Conservation (phyloP, 2,797 vertebrate genomes). For the Alfaro cultratus region DNA sequence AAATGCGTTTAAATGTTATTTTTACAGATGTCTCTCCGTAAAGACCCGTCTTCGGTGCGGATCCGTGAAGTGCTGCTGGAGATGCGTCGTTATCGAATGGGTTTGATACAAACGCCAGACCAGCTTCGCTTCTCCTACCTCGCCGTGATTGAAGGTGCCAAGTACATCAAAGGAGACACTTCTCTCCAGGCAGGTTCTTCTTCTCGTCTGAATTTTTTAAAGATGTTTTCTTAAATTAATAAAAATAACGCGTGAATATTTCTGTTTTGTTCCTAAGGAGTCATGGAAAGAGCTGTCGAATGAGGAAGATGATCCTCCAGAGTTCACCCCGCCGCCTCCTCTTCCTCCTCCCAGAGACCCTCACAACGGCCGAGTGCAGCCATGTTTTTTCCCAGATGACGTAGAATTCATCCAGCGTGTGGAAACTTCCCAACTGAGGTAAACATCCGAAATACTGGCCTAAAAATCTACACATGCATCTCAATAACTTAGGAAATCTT, state of each 20-base stretch:
- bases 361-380: conserved; percentile 82
- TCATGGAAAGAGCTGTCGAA: conserved; percentile 96
- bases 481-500: not conserved
- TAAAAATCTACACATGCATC: not conserved
- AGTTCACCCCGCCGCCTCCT: conserved; percentile 89
- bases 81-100: conserved; percentile 94
- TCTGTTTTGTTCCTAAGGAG: conserved; percentile 76
- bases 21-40: conserved; percentile 82
- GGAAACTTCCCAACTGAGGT: conserved; percentile 67
- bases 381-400: conserved; percentile 70
- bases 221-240: not conserved
- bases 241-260: no score
- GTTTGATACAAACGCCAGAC: conserved; percentile 96
- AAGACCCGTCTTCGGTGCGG: conserved; percentile 92
- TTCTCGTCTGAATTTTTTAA: not conserved
- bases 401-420: conserved; percentile 52
- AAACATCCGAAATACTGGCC: conserved; percentile 13
- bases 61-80: conserved; percentile 95
- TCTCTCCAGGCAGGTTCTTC: conserved; percentile 85
- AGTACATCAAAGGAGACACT: conserved; percentile 92
- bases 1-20: not conserved
- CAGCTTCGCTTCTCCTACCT: conserved; percentile 98
- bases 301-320: conserved; percentile 92
- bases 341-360: conserved; percentile 86
- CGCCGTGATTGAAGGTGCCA: conserved; percentile 95